Evolutionary conservation across 2,888 invertebrate genomes (phyloP).

Genomic region (Lepetodrilus schrolli): DNA sequence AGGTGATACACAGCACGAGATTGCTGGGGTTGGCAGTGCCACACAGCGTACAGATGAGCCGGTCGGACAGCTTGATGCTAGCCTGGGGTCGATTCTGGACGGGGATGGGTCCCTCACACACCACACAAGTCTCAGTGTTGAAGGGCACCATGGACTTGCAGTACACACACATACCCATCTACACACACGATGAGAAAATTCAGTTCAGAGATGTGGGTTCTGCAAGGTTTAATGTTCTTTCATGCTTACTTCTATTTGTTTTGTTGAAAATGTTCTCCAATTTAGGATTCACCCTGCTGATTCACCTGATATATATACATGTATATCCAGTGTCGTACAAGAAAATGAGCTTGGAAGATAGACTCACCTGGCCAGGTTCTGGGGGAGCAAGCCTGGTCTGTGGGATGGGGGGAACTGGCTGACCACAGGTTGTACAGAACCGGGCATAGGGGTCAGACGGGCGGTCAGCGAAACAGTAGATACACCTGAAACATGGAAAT

Average conservation of each 20-base stretch:
- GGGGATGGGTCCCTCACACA: slow-evolving; percentile 73
- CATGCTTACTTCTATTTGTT: not conserved
- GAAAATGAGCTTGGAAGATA: not conserved
- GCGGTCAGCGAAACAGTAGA: slow-evolving; percentile 71
- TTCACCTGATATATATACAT: not conserved
- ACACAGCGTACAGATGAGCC: slow-evolving; percentile 60
- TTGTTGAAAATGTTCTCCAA: not conserved
- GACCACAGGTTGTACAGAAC: slow-evolving; percentile 73
- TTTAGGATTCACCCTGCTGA: not conserved
- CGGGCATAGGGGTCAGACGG: slow-evolving; percentile 71
- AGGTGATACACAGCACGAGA: slow-evolving; percentile 59
- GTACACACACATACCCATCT: slow-evolving; percentile 74
- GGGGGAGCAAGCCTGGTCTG: slow-evolving; percentile 68
- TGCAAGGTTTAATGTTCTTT: no score
- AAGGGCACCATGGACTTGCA: slow-evolving; percentile 73
- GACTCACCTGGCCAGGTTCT: slow-evolving; percentile 69
- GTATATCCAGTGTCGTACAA: no score
- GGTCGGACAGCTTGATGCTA: slow-evolving; percentile 49
- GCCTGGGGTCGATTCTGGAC: slow-evolving; percentile 68
- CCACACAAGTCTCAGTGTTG: slow-evolving; percentile 71
- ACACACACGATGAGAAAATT: not conserved
- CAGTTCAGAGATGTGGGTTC: no score
- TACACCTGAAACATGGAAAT: slow-evolving; percentile 57
- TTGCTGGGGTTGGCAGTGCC: slow-evolving; percentile 67
- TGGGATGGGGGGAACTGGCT: slow-evolving; percentile 66